Conservation (phyloP, 2,113 vertebrate species). For the Cephalopholis sonnerati region DNA sequence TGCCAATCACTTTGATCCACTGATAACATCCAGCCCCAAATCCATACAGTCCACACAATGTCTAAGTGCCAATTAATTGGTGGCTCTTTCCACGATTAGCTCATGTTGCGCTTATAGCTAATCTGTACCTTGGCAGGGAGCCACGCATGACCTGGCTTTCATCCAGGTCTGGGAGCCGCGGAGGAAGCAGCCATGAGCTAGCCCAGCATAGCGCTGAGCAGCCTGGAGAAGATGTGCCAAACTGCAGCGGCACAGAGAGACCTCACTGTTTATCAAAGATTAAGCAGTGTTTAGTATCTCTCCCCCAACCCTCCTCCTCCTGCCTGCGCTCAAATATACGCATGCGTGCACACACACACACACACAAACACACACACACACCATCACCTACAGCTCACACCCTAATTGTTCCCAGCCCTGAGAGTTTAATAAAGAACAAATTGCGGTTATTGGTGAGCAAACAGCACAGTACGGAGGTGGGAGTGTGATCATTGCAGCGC, state of each 20-base stretch:
- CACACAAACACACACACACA: slow-evolving; percentile 14
- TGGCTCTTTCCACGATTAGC: slow-evolving; percentile 80
- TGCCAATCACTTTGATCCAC: slow-evolving; percentile 48
- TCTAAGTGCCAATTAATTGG: slow-evolving; percentile 78
- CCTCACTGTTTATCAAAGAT: slow-evolving; percentile 82
- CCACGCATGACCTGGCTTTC: slow-evolving; percentile 79
- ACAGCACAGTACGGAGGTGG: slow-evolving; percentile 66
- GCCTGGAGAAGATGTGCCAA: slow-evolving; percentile 64
- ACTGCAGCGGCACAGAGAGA: slow-evolving; percentile 71
- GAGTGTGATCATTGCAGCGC: slow-evolving; percentile 56
- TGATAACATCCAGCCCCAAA: slow-evolving; percentile 43
- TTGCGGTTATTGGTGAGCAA: slow-evolving; percentile 81
- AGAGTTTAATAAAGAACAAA: slow-evolving; percentile 83
- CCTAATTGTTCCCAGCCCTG: slow-evolving; percentile 74
- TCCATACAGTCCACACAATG: slow-evolving; percentile 60
- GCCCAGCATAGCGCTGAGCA: slow-evolving; percentile 20
- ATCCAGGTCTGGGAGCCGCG: slow-evolving; percentile 71
- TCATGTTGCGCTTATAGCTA: slow-evolving; percentile 80
- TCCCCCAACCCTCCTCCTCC: slow-evolving; percentile 36
- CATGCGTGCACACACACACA: slow-evolving; percentile 13
- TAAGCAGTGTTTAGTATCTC: slow-evolving; percentile 74
- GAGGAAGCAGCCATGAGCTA: slow-evolving; percentile 49
- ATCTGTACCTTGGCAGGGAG: slow-evolving; percentile 78
- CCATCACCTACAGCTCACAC: slow-evolving; percentile 53
- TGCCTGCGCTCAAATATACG: slow-evolving; percentile 23